These are phyloP conservation scores for Ceyx margarethae DNA, from an alignment of 2,113 vertebrate species.

Conservation along the genomic window DNA sequence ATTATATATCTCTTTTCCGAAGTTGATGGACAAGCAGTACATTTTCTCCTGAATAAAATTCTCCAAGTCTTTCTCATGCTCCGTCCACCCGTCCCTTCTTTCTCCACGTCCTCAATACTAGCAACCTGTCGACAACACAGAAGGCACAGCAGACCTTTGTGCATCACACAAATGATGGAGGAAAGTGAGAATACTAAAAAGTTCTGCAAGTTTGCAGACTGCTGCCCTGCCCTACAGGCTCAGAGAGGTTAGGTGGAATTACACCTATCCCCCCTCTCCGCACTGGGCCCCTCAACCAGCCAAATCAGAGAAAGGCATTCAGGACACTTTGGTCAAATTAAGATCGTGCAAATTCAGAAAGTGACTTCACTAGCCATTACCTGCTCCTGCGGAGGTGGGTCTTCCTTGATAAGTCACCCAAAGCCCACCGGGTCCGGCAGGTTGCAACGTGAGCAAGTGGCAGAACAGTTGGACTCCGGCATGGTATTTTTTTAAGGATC, in stretches of 20 bases:
- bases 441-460: constrained; percentile 67
- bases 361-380: constrained; percentile 46
- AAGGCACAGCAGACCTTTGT: neutral
- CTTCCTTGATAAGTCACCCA: constrained; percentile 64
- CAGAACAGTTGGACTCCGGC: constrained; percentile 59
- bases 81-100: neutral
- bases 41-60: neutral
- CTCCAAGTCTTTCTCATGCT: neutral
- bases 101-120: neutral
- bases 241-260: neutral
- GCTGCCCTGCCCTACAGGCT: neutral
- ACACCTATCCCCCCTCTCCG: neutral
- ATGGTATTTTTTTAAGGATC: constrained; percentile 77
- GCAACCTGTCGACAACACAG: neutral
- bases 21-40: neutral
- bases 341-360: neutral
- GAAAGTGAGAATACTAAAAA: neutral
- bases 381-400: constrained; percentile 15
- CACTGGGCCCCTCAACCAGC: neutral
- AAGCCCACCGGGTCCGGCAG: constrained; percentile 78
- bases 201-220: neutral
- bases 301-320: neutral
- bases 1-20: neutral
- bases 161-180: neutral
- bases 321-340: neutral